Evolutionary conservation across 2,888 invertebrate genomes (phyloP).

Genomic region (Lordiphosa andalusiaca): DNA sequence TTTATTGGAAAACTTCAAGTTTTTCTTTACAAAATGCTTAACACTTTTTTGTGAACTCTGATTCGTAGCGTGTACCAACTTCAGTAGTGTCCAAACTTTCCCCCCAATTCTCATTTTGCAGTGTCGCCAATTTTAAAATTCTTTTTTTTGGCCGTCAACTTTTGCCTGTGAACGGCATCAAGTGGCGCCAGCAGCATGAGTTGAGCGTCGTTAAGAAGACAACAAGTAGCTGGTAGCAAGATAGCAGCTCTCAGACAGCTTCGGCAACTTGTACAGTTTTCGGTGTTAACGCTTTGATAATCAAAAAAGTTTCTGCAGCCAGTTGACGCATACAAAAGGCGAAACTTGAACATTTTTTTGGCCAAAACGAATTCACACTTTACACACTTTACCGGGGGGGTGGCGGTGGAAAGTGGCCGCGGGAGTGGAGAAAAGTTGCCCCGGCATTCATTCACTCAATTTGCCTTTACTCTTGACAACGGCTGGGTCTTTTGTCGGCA

Average conservation of each 20-base stretch:
- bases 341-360: constrained; percentile 59
- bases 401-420: constrained; percentile 30
- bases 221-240: constrained; percentile 58
- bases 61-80: constrained; percentile 29
- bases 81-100: constrained; percentile 3
- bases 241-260: constrained; percentile 33
- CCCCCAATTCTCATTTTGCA: constrained; percentile 45
- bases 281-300: constrained; percentile 73
- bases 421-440: constrained; percentile 28
- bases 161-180: constrained; percentile 57
- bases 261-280: constrained; percentile 64
- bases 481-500: constrained; percentile 45
- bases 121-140: constrained; percentile 56
- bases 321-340: constrained; percentile 70
- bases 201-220: constrained; percentile 59
- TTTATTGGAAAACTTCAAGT: no score
- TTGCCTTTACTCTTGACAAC: constrained; percentile 59
- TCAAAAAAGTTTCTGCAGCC: constrained; percentile 66
- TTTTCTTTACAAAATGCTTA: no score
- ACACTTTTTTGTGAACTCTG: no score
- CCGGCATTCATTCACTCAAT: constrained; percentile 72
- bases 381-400: constrained; percentile 20
- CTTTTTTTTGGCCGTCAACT: constrained; percentile 46
- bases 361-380: constrained; percentile 57
- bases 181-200: constrained; percentile 40